These are phyloP conservation scores for Datnioides undecimradiatus DNA, from an alignment of 2,113 vertebrate genomes.

Conservation along the genomic window DNA sequence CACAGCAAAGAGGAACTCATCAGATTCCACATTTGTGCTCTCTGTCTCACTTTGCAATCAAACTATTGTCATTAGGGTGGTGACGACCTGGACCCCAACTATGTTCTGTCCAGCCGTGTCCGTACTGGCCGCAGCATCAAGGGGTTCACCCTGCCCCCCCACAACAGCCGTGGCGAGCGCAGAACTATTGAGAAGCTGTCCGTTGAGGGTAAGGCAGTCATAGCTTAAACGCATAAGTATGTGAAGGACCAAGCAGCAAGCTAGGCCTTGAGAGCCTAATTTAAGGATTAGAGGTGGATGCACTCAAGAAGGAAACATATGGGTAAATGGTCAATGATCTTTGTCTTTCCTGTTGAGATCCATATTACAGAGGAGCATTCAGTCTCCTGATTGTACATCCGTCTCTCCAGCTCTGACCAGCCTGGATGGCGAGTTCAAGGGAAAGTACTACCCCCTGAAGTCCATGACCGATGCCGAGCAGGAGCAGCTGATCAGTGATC, in stretches of 20 bases:
- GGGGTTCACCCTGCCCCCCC: constrained; percentile 92
- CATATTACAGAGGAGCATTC: neutral
- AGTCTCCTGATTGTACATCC: neutral
- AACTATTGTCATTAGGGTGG: constrained; percentile 84
- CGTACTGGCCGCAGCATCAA: constrained; percentile 95
- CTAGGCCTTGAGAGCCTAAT: neutral
- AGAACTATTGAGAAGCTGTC: constrained; percentile 89
- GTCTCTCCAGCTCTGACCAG: constrained; percentile 87
- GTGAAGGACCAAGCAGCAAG: neutral
- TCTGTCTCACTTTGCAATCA: constrained; percentile 4
- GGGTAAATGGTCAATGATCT: no score
- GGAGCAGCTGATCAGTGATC: constrained; percentile 93
- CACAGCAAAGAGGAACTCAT: neutral
- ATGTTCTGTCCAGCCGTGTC: constrained; percentile 93
- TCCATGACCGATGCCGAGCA: constrained; percentile 92
- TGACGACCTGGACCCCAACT: constrained; percentile 93
- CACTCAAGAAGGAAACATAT: neutral
- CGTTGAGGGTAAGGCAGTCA: constrained; percentile 83
- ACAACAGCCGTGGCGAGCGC: constrained; percentile 94
- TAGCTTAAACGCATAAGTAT: neutral
- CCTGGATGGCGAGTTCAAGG: constrained; percentile 94
- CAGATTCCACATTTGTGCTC: neutral
- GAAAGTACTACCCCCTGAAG: constrained; percentile 94
- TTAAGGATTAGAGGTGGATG: neutral
- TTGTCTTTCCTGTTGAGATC: neutral